Percentiles rank a stretch among this genome's conserved stretches.
phyloP scores from a whole-genome alignment of 2,888 invertebrate genomes.

The Pediacus dermestoides region DNA sequence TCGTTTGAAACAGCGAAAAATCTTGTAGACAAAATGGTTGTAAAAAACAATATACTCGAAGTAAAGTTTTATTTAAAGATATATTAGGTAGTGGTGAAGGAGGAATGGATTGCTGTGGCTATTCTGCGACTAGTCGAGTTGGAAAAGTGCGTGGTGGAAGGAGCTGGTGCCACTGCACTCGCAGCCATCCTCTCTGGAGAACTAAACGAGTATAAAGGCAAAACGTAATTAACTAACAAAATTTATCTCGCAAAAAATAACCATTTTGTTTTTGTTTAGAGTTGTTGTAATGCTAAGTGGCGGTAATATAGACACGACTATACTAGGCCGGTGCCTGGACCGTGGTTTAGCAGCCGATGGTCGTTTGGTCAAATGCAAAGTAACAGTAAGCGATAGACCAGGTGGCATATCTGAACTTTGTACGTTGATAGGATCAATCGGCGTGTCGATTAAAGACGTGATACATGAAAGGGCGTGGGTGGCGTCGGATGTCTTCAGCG shows the following conservation, averaged over 20 bases:
- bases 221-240: constrained; percentile 68
- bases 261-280: too few relatives aligned
- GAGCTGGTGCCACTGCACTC: constrained; percentile 82
- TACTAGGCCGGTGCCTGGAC: constrained; percentile 77
- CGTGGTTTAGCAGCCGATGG: constrained; percentile 81
- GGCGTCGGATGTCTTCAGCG: constrained; percentile 74
- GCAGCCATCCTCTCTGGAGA: constrained; percentile 81
- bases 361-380: constrained; percentile 65
- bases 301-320: constrained; percentile 85
- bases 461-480: constrained; percentile 92
- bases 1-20: constrained; percentile 71
- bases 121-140: constrained; percentile 75
- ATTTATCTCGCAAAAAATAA: too few relatives aligned
- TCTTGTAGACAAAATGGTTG: constrained; percentile 71
- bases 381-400: constrained; percentile 71
- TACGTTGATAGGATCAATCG: constrained; percentile 55
- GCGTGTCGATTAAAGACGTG: constrained; percentile 86
- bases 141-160: constrained; percentile 89
- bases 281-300: constrained; percentile 78
- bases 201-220: constrained; percentile 74
- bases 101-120: constrained; percentile 74
- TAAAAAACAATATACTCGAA: too few relatives aligned
- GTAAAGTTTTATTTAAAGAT: not conserved
- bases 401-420: constrained; percentile 74
- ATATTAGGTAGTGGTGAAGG: constrained; percentile 77